Conservation (phyloP, 2,888 invertebrate genomes). For the Terebella lapidaria region DNA sequence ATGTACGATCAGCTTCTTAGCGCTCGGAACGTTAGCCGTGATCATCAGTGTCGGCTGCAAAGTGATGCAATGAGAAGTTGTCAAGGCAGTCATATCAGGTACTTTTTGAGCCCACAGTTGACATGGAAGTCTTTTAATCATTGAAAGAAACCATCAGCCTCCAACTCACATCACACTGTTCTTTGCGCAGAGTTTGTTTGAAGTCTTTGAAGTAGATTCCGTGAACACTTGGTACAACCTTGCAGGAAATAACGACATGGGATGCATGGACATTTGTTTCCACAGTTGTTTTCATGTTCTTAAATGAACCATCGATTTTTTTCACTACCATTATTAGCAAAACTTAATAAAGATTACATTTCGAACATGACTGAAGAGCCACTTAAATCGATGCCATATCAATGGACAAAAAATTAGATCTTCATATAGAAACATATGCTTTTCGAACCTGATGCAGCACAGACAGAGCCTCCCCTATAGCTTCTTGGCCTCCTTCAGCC, state of each 20-base stretch:
- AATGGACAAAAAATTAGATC: no score
- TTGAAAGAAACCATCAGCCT: no score
- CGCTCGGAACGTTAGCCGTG: constrained; percentile 97
- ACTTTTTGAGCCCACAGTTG: no score
- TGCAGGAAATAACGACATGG: constrained; percentile 8
- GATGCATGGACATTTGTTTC: neutral
- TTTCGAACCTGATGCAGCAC: constrained; percentile 84
- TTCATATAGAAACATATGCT: no score
- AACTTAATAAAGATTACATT: no score
- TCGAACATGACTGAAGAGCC: no score
- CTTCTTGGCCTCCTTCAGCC: constrained; percentile 88
- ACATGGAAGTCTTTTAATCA: no score
- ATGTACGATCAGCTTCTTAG: constrained; percentile 97
- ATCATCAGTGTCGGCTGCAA: constrained; percentile 77
- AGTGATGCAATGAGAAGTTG: neutral
- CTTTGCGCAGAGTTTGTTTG: constrained; percentile 95
- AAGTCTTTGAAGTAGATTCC: constrained; percentile 99
- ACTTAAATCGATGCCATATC: no score
- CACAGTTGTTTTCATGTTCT: neutral
- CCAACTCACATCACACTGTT: constrained; percentile 87
- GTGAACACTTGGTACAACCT: constrained; percentile 96
- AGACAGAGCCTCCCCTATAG: constrained; percentile 90
- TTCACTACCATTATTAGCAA: no score
- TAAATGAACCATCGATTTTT: neutral
- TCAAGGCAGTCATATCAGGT: no score